Evolutionary conservation across 2,797 vertebrate species (phyloP).

Genomic region (Pangasius sanitwongsei): DNA sequence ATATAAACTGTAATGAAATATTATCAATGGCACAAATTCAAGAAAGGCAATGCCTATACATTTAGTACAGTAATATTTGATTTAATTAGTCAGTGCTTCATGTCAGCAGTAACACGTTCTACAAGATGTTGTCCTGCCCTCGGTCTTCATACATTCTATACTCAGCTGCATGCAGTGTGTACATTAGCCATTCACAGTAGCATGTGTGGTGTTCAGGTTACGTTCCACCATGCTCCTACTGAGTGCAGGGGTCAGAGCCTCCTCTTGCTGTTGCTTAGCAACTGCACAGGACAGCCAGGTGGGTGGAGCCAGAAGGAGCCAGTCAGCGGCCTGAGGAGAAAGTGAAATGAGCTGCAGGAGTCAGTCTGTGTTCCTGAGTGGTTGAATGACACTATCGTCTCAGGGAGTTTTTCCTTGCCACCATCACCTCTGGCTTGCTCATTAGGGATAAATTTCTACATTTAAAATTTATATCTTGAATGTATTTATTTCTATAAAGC

Average conservation of each 20-base stretch:
- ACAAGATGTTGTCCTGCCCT: background rate
- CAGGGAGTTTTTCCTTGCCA: background rate
- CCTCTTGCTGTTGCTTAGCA: slow-evolving; percentile 54
- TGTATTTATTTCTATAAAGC: no score
- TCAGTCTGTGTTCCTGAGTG: background rate
- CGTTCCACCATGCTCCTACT: slow-evolving; percentile 21
- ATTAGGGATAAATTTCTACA: no score
- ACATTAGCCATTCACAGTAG: background rate
- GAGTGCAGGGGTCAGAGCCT: slow-evolving; percentile 46
- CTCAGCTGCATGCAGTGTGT: slow-evolving; percentile 9
- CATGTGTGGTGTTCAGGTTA: slow-evolving; percentile 26
- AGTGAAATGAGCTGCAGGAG: background rate
- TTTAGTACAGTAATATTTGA: background rate
- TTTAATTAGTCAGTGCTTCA: background rate
- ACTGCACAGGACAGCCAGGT: slow-evolving; percentile 38
- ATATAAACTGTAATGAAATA: background rate
- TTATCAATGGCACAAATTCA: background rate
- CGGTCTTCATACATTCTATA: background rate
- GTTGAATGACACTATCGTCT: background rate
- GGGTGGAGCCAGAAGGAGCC: slow-evolving; percentile 22
- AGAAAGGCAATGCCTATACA: background rate
- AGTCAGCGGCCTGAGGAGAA: background rate
- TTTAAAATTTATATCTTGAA: no score
- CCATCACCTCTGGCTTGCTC: no score
- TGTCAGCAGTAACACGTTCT: background rate